Base-by-base conservation (phyloP, 2,888 invertebrate genomes). In the Netelia inedita region DNA sequence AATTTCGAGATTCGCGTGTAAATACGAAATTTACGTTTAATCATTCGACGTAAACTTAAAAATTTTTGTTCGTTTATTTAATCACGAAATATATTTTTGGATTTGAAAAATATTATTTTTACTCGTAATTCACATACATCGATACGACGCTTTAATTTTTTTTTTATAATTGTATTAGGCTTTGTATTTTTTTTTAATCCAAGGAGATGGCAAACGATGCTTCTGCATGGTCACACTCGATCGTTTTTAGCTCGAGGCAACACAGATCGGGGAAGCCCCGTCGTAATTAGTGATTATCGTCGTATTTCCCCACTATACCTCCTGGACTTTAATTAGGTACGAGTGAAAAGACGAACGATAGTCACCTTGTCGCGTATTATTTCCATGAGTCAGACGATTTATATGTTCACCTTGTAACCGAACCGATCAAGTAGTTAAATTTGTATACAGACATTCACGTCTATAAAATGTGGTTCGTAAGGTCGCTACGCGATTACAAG, bases 401-500 rank as follows among this genome's bases (percentile, higher is more conserved):
- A 41, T 46, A 16, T 3, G 11, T 21, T 53, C 50, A 71, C 41
- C n/a, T 41, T 41, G 69, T 53, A 71, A 74, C 35, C 21, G 50
- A 74, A 72, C 10, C 65, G 79, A 79, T 82, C 74, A 61, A 85
- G 75, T 61, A 85, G 82, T 85, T 75, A 79, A 82, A 79, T 79
- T 85, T 61, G 72, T 69, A 53, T 55, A 69, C 50, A 50, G 50
- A 55, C 79, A 16, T 41, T 71, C 66, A 11, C 65, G 75, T 63
- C 71, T 82, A 21, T 68, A 72, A 71, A 82, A 79, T 75, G 66
- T 35, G 66, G 82, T 71, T 85, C 85, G 74, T 46, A 35, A 82
- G 85, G 78, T 73, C 74, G 65, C 71, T 46, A 46, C 43, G 68
- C 68, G 78, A 82, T 85, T 71, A 75, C 57, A 73, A 72, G 61